Base-by-base conservation (phyloP, 2,888 invertebrate species). In the Augochlorella aurata region DNA sequence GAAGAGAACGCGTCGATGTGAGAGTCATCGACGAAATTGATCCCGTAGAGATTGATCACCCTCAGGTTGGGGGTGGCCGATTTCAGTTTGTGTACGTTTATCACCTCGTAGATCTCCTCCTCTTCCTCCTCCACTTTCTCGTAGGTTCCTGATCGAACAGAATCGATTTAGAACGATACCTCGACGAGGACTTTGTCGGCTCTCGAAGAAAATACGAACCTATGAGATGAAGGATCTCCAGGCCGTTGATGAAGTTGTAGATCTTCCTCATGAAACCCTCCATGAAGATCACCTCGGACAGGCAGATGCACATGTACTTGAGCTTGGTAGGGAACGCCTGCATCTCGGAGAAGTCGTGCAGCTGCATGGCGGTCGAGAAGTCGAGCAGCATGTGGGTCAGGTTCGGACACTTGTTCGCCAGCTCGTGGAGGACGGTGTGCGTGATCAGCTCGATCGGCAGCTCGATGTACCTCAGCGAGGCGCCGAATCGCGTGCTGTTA, bases 251-350 rank as follows among this genome's bases (percentile, higher is more conserved):
- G 92, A 99, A 99, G 94, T 99, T 99, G 94, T 99, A 99, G 85
- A 99, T 99, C 94, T 99, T 99, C 87, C 99, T 95, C 98, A 99
- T 99, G 93, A 99, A 99, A 18, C 99, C 99, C 93, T 99, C 99
- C 97, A 99, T 98, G 94, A 99, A 99, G 94, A 99, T 99, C 86
- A 99, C 99, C 94, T 99, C 99, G 0, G 99, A 99, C 61, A 99
- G 95, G 89, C 99, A 99, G 91, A 99, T 98, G 93, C 98, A 98
- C 94, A 99, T 96, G 94, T 98, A 99, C 67, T 97, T 96, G 79
- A 99, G 94, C 93, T 99, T 99, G 14, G 99, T 99, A 3, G 99
- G 99, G 93, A 99, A 99, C 24, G 98, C 98, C 94, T 99, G 98
- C 95, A 99, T 97, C 94, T 99, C 99, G 88, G 99, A 99, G 95